A percentile compares a stretch with the other conserved stretches of the same genome.
Evolutionary conservation across 2,888 invertebrate species (phyloP).

Genomic region (Philaethria dido): DNA sequence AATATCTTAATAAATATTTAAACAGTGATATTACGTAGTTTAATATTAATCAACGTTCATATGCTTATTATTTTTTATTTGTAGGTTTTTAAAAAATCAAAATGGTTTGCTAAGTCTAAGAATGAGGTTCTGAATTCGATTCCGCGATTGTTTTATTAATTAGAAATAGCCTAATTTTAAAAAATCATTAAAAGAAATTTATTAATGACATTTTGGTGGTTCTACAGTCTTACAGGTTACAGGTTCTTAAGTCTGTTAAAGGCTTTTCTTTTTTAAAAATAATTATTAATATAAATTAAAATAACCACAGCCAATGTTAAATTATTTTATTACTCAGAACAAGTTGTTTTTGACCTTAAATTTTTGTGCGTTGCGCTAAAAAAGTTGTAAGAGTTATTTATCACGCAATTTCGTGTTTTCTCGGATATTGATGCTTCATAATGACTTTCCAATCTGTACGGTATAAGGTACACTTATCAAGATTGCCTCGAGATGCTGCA

Average conservation of each 20-base stretch:
- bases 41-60: not conserved
- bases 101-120: too few species aligned
- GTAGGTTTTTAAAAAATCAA: too few species aligned
- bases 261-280: too few species aligned
- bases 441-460: conserved; percentile 37
- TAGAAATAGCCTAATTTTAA: too few species aligned
- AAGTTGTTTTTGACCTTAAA: conserved; percentile 2
- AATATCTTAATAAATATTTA: not conserved
- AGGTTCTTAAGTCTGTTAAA: too few species aligned
- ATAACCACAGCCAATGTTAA: not conserved
- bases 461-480: conserved; percentile 29
- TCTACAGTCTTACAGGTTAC: too few species aligned
- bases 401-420: conserved; percentile 19
- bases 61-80: not conserved
- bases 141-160: too few species aligned
- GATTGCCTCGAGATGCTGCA: conserved; percentile 34
- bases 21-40: not conserved
- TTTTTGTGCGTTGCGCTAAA: not conserved
- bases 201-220: too few species aligned
- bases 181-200: too few species aligned
- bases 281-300: not conserved
- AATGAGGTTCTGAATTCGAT: too few species aligned
- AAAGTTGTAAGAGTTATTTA: conserved; percentile 6
- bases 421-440: conserved; percentile 20
- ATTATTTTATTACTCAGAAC: not conserved